Evolutionary conservation across 2,113 vertebrate genomes (phyloP), one percentile per base, ranked within the genome.

Genomic region (Onychorhynchus coronatus): DNA sequence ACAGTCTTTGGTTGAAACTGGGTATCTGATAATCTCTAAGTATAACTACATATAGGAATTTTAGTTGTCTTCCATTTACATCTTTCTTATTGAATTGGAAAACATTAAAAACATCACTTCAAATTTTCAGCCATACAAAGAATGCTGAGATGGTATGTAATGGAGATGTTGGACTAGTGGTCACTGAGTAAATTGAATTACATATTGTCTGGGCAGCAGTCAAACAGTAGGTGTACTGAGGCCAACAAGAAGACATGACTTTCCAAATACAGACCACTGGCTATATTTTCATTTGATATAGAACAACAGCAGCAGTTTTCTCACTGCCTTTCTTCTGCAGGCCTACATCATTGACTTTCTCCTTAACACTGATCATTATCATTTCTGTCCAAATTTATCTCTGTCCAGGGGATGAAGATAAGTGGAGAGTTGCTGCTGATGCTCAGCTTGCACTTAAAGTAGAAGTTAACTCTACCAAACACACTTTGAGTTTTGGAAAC

Each of bases 1-100:
- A 59, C 15, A 37, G 35, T 52, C 20, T 53, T 65, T 37, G 17
- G 19, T 50, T 75, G 68, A 75, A 80, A 49, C 3, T 11, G 23
- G 2, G 4, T 85, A 59, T 42, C 0, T 0, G 30, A 59, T 41
- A 20, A 7, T 75, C 31, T 88, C 39, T 31, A 65, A 47, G 47
- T 47, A 47, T 47, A 47, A n/a, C 14, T 67, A 44, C 25, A 55
- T 21, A 41, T 3, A 76, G 33, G 11, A 63, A 50, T 76, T 47
- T 59, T 55, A 77, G 10, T 5, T 2, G 0, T 67, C 30, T 75
- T 75, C 5, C 12, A 8, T 71, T 63, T n/a, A 23, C 0, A 8
- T 82, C 75, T 95, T 81, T 82, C 22, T 41, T 49, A 58, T 17
- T 78, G 28, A 55, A 19, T n/a, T 44, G 16, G 30, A 84, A 89